Evolutionary conservation across 2,113 vertebrate species (phyloP).

Genomic region (Tautogolabrus adspersus): DNA sequence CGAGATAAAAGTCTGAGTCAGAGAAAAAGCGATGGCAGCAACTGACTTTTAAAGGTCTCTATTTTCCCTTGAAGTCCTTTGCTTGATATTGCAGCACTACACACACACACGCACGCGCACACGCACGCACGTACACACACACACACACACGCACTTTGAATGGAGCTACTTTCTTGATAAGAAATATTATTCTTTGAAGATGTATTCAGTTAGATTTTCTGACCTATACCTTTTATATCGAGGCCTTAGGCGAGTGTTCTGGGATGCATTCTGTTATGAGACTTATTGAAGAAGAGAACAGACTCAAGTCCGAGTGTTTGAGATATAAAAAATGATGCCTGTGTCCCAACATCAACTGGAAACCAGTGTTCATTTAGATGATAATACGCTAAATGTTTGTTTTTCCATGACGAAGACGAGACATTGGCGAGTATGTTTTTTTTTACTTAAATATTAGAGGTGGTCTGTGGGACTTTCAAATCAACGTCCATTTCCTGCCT

Average conservation of each 20-base stretch:
- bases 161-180: conserved; percentile 76
- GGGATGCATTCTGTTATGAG: conserved; percentile 31
- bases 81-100: conserved; percentile 64
- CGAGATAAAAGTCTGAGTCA: conserved; percentile 80
- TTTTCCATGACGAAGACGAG: no score
- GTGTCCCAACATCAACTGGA: conserved; percentile 11
- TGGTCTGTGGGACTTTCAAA: no score
- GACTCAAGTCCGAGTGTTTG: conserved; percentile 40
- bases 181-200: conserved; percentile 74
- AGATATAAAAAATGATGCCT: conserved; percentile 37
- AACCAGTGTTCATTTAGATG: no score
- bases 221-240: conserved; percentile 68
- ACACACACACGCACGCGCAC: background rate
- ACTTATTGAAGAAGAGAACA: conserved; percentile 40
- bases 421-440: no score
- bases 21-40: conserved; percentile 69
- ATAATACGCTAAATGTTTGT: no score
- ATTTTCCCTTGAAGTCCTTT: conserved; percentile 79
- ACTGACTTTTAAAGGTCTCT: conserved; percentile 84
- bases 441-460: no score
- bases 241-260: conserved; percentile 41
- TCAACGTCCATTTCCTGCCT: no score
- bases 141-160: conserved; percentile 44
- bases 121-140: conserved; percentile 14
- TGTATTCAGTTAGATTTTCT: conserved; percentile 69